Percentiles rank a stretch among this genome's conserved stretches.
Conservation (phyloP, 1,140 invertebrate genomes). For the Drosophila mayri region DNA sequence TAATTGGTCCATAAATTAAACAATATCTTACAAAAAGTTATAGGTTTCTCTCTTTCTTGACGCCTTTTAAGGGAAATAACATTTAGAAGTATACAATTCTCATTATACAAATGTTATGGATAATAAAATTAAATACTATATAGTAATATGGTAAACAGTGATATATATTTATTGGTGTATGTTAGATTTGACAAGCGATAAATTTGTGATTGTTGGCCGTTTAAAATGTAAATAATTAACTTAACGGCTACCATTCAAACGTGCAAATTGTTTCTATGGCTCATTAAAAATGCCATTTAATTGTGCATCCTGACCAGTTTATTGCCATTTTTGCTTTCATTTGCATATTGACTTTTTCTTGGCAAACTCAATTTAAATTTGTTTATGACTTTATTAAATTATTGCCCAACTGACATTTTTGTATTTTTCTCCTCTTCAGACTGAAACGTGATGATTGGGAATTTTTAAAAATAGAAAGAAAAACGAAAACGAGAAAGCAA, state of each 20-base stretch:
- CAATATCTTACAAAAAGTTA: neutral
- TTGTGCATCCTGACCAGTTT: conserved; percentile 7
- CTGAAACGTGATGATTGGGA: conserved; percentile 7
- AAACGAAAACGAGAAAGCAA: neutral
- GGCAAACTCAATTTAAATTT: neutral
- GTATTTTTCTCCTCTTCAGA: neutral
- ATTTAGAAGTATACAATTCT: neutral
- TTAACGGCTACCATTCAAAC: neutral
- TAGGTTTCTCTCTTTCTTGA: no score
- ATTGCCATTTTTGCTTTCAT: conserved; percentile 1
- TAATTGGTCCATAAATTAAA: conserved; percentile 14
- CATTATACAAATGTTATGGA: neutral
- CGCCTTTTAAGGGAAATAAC: neutral
- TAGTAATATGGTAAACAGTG: neutral
- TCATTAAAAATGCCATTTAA: conserved; percentile 14
- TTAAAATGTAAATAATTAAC: conserved; percentile 2
- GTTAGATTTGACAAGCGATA: neutral
- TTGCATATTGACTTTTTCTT: neutral
- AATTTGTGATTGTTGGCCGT: neutral
- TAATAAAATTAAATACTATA: neutral
- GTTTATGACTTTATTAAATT: conserved; percentile 1
- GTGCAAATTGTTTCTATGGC: conserved; percentile 1
- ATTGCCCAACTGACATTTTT: neutral
- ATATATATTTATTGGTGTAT: neutral
- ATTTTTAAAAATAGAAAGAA: conserved; percentile 1